These are phyloP conservation scores for Epinephelus coioides DNA, from an alignment of 2,797 vertebrate species.

Conservation along the genomic window DNA sequence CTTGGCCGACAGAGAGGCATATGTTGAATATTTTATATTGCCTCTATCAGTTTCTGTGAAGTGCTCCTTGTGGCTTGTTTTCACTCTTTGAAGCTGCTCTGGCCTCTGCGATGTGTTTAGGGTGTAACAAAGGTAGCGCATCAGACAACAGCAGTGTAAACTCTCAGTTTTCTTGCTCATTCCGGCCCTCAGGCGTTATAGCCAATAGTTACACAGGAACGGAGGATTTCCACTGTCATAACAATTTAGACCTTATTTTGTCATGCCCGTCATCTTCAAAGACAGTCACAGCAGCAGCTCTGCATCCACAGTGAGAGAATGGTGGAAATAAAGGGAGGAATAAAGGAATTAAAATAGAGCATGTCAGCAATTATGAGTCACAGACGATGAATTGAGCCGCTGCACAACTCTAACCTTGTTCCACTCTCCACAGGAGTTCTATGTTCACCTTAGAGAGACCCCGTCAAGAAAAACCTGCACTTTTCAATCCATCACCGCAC, in stretches of 20 bases:
- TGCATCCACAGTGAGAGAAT: constrained; percentile 46
- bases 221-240: constrained; percentile 65
- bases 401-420: constrained; percentile 56
- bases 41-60: constrained; percentile 60
- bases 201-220: constrained; percentile 58
- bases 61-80: constrained; percentile 59
- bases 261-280: constrained; percentile 71
- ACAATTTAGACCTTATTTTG: constrained; percentile 70
- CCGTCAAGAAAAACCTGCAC: constrained; percentile 40
- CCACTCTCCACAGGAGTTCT: constrained; percentile 41
- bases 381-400: constrained; percentile 40
- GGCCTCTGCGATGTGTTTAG: constrained; percentile 33
- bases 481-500: constrained; percentile 36
- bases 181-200: constrained; percentile 55
- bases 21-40: constrained; percentile 70
- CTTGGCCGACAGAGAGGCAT: constrained; percentile 56
- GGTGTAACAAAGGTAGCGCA: constrained; percentile 42
- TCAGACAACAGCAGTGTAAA: constrained; percentile 61
- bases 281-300: constrained; percentile 48
- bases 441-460: constrained; percentile 17
- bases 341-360: constrained; percentile 65
- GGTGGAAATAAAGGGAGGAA: constrained; percentile 52
- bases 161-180: constrained; percentile 56
- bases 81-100: constrained; percentile 57
- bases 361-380: constrained; percentile 69